Conservation (phyloP, 2,113 vertebrate genomes). For the Semnornis frantzii region DNA sequence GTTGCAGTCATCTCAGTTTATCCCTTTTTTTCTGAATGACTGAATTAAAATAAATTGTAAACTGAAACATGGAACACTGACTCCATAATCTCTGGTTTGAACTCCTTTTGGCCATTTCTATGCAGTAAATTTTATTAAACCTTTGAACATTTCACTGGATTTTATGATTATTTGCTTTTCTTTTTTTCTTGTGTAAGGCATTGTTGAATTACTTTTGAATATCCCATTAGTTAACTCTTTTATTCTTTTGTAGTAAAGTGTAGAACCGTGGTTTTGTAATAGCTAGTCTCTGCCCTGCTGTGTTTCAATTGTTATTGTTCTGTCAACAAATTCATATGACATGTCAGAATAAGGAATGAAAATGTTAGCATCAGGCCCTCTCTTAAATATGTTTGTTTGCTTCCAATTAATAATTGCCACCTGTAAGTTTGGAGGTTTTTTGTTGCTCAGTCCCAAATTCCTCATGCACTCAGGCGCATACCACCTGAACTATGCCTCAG, state of each 20-base stretch:
- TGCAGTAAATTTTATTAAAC: background rate
- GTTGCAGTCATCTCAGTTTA: fast-evolving
- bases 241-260: background rate
- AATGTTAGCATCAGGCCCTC: background rate
- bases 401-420: background rate
- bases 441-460: background rate
- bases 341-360: background rate
- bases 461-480: background rate
- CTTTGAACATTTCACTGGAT: background rate
- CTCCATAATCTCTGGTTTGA: background rate
- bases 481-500: background rate
- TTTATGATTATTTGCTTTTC: background rate
- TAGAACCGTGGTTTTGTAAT: background rate
- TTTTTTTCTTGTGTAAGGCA: background rate
- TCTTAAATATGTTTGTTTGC: background rate
- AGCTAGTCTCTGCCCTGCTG: background rate
- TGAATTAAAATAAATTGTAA: background rate
- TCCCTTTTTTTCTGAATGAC: background rate
- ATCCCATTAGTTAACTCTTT: background rate
- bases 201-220: background rate
- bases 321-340: background rate
- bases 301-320: background rate
- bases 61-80: background rate
- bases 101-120: background rate
- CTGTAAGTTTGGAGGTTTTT: background rate